phyloP scores from a whole-genome alignment of 2,888 invertebrate species.

The Ligdia adustata region DNA sequence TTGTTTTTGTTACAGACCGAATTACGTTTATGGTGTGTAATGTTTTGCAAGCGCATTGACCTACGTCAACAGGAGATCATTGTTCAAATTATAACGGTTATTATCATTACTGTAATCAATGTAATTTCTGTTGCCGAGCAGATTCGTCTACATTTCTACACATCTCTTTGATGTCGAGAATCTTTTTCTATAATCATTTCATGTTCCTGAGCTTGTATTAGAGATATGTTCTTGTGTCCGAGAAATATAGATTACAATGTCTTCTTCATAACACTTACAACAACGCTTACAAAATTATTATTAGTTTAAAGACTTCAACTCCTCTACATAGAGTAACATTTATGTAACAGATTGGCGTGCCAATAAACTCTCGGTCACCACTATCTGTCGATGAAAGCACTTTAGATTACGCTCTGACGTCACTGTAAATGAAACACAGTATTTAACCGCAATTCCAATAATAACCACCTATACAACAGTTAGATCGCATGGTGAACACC shows the following conservation, averaged over 20 bases:
- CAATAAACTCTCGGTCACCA: slow-evolving; percentile 54
- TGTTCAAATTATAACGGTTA: slow-evolving; percentile 3
- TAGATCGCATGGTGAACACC: slow-evolving; percentile 22
- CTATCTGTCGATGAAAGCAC: slow-evolving; percentile 69
- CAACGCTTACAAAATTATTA: no score
- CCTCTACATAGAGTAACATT: no score
- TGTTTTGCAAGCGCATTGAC: slow-evolving; percentile 22
- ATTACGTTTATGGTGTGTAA: slow-evolving; percentile 21
- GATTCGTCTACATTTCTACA: no score
- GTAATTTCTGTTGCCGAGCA: slow-evolving; percentile 20
- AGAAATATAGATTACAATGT: no score
- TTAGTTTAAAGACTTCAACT: no score
- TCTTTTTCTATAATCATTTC: no score
- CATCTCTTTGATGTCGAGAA: no score
- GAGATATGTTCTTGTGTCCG: no score
- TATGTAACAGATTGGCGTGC: slow-evolving; percentile 47
- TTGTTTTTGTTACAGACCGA: slow-evolving; percentile 33
- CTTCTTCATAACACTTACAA: no score
- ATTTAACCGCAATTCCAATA: slow-evolving; percentile 38
- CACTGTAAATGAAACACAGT: slow-evolving; percentile 47
- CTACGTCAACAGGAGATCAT: slow-evolving; percentile 4
- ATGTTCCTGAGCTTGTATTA: no score
- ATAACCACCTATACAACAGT: slow-evolving; percentile 28
- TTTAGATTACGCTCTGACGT: slow-evolving; percentile 61
- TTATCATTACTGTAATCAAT: slow-evolving; percentile 1